These are phyloP conservation scores for Vimba vimba DNA, from an alignment of 2,113 vertebrate genomes.

Conservation along the genomic window DNA sequence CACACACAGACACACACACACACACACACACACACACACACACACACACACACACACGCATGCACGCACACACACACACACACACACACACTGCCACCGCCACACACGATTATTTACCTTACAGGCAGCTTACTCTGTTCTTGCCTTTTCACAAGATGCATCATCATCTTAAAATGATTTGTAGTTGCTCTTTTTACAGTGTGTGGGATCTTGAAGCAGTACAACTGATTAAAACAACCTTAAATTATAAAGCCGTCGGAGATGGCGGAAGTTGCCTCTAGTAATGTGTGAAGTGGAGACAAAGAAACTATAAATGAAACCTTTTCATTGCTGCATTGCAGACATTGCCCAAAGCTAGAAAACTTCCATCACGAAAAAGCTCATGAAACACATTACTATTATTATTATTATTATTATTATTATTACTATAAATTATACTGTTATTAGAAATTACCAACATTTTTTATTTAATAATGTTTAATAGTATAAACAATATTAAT, in stretches of 20 bases:
- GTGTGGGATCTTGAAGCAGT: slow-evolving; percentile 51
- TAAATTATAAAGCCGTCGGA: slow-evolving; percentile 45
- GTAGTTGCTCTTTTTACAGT: slow-evolving; percentile 47
- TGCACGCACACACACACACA: background rate
- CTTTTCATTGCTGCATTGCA: slow-evolving; percentile 18
- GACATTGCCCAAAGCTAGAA: slow-evolving; percentile 40
- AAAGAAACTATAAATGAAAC: slow-evolving; percentile 46
- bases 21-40: background rate
- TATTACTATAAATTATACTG: background rate
- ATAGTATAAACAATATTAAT: no score
- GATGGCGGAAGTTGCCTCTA: slow-evolving; percentile 42
- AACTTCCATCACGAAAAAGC: slow-evolving; percentile 24
- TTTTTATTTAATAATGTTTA: no score
- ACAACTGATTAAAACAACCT: slow-evolving; percentile 50
- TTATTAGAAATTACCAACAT: no score
- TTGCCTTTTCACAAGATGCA: slow-evolving; percentile 46
- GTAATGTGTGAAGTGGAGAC: slow-evolving; percentile 38
- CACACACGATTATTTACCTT: slow-evolving; percentile 43
- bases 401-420: background rate
- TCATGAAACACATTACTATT: background rate
- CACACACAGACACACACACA: background rate
- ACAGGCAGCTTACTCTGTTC: slow-evolving; percentile 49
- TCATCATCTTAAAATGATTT: slow-evolving; percentile 53
- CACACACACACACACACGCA: background rate
- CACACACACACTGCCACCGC: background rate